phyloP scores from a whole-genome alignment of 2,797 vertebrate genomes.

The Synanceia verrucosa region DNA sequence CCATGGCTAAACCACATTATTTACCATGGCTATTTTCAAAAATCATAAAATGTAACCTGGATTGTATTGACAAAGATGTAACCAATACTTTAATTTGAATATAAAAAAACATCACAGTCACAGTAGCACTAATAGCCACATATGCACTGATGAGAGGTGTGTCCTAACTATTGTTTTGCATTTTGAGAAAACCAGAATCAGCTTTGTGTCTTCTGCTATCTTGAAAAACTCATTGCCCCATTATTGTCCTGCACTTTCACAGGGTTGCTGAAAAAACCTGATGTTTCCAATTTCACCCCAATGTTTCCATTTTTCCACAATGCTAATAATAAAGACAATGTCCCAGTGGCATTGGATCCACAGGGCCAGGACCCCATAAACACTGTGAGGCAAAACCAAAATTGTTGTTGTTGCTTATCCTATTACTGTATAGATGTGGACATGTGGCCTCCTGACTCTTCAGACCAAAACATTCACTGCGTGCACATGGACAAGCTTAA shows the following conservation, averaged over 20 bases:
- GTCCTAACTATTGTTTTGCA: not conserved
- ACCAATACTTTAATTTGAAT: not conserved
- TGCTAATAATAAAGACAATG: slow-evolving; percentile 3
- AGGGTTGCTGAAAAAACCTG: not conserved
- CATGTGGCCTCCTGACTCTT: not conserved
- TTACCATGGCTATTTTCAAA: no score
- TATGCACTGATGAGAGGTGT: not conserved
- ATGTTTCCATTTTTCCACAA: slow-evolving; percentile 1
- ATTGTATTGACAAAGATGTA: not conserved
- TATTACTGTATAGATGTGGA: not conserved
- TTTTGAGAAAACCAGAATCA: not conserved
- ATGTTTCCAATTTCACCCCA: not conserved
- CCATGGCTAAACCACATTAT: no score
- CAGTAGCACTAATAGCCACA: no score
- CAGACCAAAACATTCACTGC: not conserved
- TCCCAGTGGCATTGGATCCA: not conserved
- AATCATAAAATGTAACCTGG: not conserved
- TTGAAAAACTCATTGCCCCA: not conserved
- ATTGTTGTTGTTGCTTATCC: not conserved
- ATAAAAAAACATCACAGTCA: not conserved
- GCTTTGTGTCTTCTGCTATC: not conserved
- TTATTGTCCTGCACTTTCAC: slow-evolving; percentile 9
- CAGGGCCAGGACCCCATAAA: not conserved
- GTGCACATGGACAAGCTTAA: no score
- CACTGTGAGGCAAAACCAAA: not conserved